These are phyloP conservation scores for Musca vetustissima DNA, from an alignment of 1,140 invertebrate genomes.

Conservation along the genomic window DNA sequence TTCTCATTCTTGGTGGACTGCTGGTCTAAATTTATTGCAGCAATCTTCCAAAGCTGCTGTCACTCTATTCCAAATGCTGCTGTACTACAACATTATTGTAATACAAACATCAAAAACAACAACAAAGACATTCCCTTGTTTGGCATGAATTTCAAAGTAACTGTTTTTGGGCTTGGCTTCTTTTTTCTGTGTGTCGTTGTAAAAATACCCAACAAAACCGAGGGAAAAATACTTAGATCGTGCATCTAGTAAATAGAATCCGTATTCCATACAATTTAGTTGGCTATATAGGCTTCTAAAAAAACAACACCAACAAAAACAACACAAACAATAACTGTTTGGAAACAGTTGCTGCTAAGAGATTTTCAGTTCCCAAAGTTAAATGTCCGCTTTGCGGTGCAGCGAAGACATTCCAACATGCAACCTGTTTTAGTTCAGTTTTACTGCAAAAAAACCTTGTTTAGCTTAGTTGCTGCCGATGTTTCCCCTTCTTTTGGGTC, in stretches of 20 bases:
- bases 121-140: neutral
- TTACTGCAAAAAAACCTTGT: neutral
- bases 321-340: too few relatives aligned
- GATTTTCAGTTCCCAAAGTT: conserved; percentile 23
- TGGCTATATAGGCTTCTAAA: too few relatives aligned
- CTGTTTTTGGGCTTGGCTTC: conserved; percentile 21
- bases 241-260: too few relatives aligned
- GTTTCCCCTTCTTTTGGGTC: too few relatives aligned
- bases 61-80: neutral
- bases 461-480: too few relatives aligned
- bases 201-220: too few relatives aligned
- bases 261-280: too few relatives aligned
- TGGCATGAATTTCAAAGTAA: conserved; percentile 10
- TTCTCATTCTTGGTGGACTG: too few relatives aligned
- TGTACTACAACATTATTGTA: neutral
- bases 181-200: neutral
- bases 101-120: neutral
- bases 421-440: conserved; percentile 2
- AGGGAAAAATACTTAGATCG: too few relatives aligned
- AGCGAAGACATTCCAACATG: conserved; percentile 22
- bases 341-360: neutral
- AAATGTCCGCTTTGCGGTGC: conserved; percentile 10
- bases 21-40: conserved; percentile 5
- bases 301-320: too few relatives aligned
- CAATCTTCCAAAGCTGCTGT: neutral